phyloP scores from a whole-genome alignment of 1,140 invertebrate species.

The Rhopalosiphum maidis region DNA sequence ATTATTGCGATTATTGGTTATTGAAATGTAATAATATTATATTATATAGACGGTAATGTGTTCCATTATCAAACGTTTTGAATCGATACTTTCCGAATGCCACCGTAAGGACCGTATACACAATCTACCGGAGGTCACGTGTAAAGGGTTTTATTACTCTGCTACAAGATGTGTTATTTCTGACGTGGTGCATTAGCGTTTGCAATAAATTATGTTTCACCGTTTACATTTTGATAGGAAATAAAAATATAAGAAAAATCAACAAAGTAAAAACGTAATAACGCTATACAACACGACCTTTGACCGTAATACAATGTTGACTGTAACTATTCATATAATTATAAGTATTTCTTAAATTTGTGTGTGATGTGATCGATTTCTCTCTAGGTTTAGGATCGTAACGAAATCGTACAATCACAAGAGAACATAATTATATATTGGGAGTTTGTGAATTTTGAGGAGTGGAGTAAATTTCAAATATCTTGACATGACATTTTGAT shows the following conservation, averaged over 20 bases:
- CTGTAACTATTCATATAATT: background rate
- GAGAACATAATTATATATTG: background rate
- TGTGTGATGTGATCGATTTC: background rate
- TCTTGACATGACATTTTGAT: background rate
- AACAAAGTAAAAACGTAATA: background rate
- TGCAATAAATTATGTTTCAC: background rate
- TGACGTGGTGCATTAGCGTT: background rate
- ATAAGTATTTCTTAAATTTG: background rate
- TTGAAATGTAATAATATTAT: background rate
- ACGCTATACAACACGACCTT: background rate
- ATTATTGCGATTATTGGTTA: background rate
- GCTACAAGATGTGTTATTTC: background rate
- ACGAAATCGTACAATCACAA: background rate
- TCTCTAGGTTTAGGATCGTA: too few species aligned
- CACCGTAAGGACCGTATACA: background rate
- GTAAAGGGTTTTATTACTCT: background rate
- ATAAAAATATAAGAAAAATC: background rate
- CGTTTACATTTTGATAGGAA: background rate
- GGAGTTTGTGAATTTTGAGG: background rate
- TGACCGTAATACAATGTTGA: background rate
- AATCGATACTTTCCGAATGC: background rate
- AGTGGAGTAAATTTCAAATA: background rate
- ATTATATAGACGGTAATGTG: background rate
- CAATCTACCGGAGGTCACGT: background rate
- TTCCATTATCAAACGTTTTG: background rate